Conservation (phyloP, 2,888 invertebrate genomes). For the Falcaria lacertinaria region DNA sequence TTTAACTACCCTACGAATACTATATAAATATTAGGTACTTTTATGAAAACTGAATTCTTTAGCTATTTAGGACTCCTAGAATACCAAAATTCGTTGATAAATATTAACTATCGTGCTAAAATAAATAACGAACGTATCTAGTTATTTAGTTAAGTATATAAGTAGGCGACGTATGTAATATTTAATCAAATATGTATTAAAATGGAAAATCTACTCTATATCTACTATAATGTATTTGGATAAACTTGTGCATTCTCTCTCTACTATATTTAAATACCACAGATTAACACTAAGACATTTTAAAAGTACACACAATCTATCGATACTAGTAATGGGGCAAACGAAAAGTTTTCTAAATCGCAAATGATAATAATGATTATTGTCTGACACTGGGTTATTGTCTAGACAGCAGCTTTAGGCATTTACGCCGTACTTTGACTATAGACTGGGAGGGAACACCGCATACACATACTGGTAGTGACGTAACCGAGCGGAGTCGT, state of each 20-base stretch:
- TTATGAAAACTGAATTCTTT: neutral
- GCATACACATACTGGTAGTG: neutral
- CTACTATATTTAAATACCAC: slow-evolving; percentile 6
- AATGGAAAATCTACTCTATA: slow-evolving; percentile 1
- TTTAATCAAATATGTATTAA: slow-evolving; percentile 11
- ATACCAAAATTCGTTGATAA: neutral
- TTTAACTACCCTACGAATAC: too few species aligned
- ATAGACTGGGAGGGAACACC: slow-evolving; percentile 21
- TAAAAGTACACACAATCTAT: slow-evolving; percentile 16
- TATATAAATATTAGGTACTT: neutral
- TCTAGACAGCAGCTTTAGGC: slow-evolving; percentile 76
- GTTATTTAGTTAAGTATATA: too few species aligned
- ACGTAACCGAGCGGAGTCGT: neutral
- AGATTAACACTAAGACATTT: slow-evolving; percentile 7
- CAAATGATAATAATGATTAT: slow-evolving; percentile 74
- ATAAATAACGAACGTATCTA: neutral
- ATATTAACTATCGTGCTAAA: neutral
- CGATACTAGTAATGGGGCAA: slow-evolving; percentile 34
- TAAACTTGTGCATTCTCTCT: neutral
- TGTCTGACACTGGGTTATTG: slow-evolving; percentile 80
- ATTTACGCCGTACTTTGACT: slow-evolving; percentile 58
- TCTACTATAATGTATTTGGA: neutral
- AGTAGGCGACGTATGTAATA: neutral
- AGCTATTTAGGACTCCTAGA: neutral
- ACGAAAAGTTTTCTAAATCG: slow-evolving; percentile 50